Base-by-base conservation (phyloP, 2,888 invertebrate genomes). In the Onthophagus sagittarius region DNA sequence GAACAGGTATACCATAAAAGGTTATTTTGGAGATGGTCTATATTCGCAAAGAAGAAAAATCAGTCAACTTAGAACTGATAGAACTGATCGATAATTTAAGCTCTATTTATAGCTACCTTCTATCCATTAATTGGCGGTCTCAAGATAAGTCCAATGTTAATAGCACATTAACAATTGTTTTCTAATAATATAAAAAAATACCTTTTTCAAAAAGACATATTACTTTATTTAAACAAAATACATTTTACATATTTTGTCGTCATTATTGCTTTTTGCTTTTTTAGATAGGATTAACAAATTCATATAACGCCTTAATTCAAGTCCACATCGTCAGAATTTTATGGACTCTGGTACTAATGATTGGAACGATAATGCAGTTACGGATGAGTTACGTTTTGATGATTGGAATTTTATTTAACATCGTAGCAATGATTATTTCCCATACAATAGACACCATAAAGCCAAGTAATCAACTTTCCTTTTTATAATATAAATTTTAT, bases 301-400 rank as follows among this genome's bases (percentile, higher is more conserved):
- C 78, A 71, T 77, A 81, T 4, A 79, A 81, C 76, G 78, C 79
- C 5, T 81, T 83, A 75, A 76, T 83, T 31, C 82, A 83, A 77
- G 79, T 81, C 2, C 82, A 84, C 73, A 76, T 80, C 31, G 77
- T 79, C 1, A 80, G 84, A 76, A 74, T 85, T 23, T 77, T 85
- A 31, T 85, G 84, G 84, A 83, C 84, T 4, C 53, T 81, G n/a
- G 63, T 84, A 53, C 75, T 85, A 70, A 75, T 84, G 31, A 33
- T 80, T 15, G 79, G 81, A 62, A 82, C 84, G 7, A 73, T 80
- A 71, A 73, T 80, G 0, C 80, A 82, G 7, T 76, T 85, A 15
- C 79, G 84, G 71, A 79, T 84, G 14, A 76, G 81, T n/a, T 85
- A 84, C 76, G 77, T 83, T 2, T 74, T 85, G 5, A 76, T 83